Percentiles rank a stretch among this genome's conserved stretches.
These are phyloP conservation scores for Tachina fera DNA, from an alignment of 2,888 invertebrate species.

Conservation along the genomic window DNA sequence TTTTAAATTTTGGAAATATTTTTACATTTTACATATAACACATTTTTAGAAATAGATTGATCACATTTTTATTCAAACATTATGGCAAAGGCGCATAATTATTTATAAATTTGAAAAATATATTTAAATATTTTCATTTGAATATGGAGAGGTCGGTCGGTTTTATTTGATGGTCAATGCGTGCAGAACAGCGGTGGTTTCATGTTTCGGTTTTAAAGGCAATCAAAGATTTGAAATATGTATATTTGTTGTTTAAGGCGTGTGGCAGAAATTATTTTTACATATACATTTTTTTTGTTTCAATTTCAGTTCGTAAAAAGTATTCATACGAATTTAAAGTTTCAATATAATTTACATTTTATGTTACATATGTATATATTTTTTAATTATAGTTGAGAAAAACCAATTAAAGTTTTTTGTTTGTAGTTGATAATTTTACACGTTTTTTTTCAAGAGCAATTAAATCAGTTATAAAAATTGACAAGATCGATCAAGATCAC, in stretches of 20 bases:
- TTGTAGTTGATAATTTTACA: conserved; percentile 51
- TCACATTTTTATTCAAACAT: conserved; percentile 45
- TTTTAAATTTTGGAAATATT: conserved; percentile 48
- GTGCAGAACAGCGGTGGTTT: conserved; percentile 54
- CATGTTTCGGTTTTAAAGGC: conserved; percentile 53
- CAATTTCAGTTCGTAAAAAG: conserved; percentile 29
- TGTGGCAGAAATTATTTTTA: conserved; percentile 60
- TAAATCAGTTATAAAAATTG: conserved; percentile 32
- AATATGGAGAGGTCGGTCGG: conserved; percentile 46
- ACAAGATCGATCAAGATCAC: conserved; percentile 46
- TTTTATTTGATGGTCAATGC: conserved; percentile 61
- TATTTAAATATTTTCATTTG: conserved; percentile 60
- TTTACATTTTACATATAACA: conserved; percentile 42
- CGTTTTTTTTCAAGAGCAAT: conserved; percentile 41
- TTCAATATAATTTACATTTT: conserved; percentile 38
- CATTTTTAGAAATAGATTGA: conserved; percentile 46
- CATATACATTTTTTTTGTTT: conserved; percentile 20
- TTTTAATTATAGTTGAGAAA: conserved; percentile 41
- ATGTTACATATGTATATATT: not conserved
- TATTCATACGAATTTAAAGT: conserved; percentile 37
- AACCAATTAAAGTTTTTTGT: conserved; percentile 38
- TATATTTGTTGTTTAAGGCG: conserved; percentile 57
- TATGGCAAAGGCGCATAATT: conserved; percentile 40
- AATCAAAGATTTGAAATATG: conserved; percentile 47
- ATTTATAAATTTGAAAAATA: conserved; percentile 38